These are phyloP conservation scores for Torymus texanus DNA, from an alignment of 2,888 invertebrate species.

Conservation along the genomic window DNA sequence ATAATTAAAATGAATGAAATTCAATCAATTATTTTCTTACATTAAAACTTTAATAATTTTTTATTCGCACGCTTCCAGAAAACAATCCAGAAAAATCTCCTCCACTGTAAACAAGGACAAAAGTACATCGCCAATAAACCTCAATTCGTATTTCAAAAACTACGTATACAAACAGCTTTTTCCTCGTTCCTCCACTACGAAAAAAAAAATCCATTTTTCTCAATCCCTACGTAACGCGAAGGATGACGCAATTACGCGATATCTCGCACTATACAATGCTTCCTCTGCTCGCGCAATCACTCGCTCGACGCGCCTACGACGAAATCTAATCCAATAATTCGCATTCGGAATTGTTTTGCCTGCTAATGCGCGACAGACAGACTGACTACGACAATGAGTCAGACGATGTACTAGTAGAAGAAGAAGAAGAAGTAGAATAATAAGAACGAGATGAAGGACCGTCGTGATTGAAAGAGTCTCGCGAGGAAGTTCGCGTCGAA, in stretches of 20 bases:
- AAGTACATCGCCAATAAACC: too few relatives aligned
- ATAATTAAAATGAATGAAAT: too few relatives aligned
- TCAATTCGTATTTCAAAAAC: too few relatives aligned
- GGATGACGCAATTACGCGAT: background rate
- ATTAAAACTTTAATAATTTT: too few relatives aligned
- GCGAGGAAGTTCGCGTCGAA: constrained; percentile 72
- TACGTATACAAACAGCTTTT: too few relatives aligned
- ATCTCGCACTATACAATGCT: background rate
- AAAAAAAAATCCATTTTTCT: too few relatives aligned
- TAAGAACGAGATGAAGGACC: background rate
- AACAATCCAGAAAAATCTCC: too few relatives aligned
- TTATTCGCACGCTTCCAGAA: too few relatives aligned
- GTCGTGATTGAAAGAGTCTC: constrained; percentile 73
- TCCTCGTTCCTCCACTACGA: too few relatives aligned
- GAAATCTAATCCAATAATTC: constrained; percentile 47
- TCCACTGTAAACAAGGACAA: too few relatives aligned
- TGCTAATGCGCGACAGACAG: constrained; percentile 32
- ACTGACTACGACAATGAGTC: constrained; percentile 60
- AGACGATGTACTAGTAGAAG: constrained; percentile 33
- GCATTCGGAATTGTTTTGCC: constrained; percentile 17
- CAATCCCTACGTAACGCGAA: background rate
- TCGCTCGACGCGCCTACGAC: background rate
- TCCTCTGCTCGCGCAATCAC: background rate
- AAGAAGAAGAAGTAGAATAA: constrained; percentile 36
- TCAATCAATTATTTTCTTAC: too few relatives aligned